Evolutionary conservation across 2,113 vertebrate species (phyloP).

Genomic region (Dinomys branickii): DNA sequence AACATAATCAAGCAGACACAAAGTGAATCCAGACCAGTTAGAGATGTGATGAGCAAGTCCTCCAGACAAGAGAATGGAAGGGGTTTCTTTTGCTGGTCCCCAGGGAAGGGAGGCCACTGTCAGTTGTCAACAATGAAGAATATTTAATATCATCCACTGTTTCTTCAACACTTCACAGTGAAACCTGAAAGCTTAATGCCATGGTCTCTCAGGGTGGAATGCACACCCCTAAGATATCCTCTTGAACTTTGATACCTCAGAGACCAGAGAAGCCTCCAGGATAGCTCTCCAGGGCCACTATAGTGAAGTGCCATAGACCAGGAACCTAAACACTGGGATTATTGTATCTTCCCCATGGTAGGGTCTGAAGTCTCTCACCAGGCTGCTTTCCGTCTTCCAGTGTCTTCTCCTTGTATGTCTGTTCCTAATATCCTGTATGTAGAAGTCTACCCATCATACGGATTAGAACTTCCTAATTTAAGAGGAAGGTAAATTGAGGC

Average conservation of each 20-base stretch:
- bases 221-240: neutral
- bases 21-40: neutral
- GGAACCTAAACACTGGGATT: too few relatives aligned
- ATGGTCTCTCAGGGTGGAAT: neutral
- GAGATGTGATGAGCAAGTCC: neutral
- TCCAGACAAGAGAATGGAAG: neutral
- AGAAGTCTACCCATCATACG: too few relatives aligned
- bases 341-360: too few relatives aligned
- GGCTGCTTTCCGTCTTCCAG: neutral
- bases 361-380: neutral
- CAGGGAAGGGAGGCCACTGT: neutral
- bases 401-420: too few relatives aligned
- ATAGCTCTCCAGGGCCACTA: rapidly evolving
- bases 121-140: neutral
- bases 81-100: neutral
- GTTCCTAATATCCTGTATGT: neutral
- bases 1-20: rapidly evolving
- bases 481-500: neutral
- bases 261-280: neutral
- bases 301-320: neutral
- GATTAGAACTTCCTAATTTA: neutral
- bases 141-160: neutral
- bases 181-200: rapidly evolving
- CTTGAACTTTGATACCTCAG: too few relatives aligned
- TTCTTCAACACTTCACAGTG: neutral